Conservation (phyloP, 1,140 invertebrate species). For the Apis florea region DNA sequence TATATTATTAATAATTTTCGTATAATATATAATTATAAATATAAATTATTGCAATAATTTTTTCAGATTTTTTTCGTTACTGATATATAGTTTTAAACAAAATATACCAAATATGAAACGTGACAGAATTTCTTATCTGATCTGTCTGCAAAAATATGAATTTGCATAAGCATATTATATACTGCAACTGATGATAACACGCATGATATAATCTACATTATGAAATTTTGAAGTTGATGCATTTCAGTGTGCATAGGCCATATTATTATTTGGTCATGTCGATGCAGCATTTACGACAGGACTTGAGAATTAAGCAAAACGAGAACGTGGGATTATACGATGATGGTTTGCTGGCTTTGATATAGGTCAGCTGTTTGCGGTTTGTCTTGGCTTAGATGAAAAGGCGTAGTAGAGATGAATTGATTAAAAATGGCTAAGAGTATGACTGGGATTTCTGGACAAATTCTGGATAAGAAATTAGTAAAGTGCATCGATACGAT, state of each 20-base stretch:
- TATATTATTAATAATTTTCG: too few species aligned
- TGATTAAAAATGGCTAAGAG: neutral
- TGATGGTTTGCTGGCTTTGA: neutral
- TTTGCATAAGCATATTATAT: neutral
- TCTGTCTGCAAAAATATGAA: neutral
- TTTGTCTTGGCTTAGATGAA: neutral
- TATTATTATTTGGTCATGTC: conserved; percentile 13
- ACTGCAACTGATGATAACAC: neutral
- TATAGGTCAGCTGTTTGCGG: neutral
- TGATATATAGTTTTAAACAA: too few species aligned
- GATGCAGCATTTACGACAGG: neutral
- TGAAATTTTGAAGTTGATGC: neutral
- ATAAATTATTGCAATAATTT: too few species aligned
- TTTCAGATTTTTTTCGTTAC: too few species aligned
- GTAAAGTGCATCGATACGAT: neutral
- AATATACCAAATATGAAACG: too few species aligned
- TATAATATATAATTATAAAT: too few species aligned
- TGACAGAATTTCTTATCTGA: too few species aligned
- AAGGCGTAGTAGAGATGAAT: neutral
- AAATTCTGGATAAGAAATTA: too few species aligned
- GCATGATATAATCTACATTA: neutral
- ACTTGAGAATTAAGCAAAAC: neutral
- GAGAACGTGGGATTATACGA: neutral
- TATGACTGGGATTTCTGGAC: too few species aligned
- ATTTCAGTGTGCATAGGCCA: neutral